Conservation (phyloP, 35 echinoderm and acorn worm genomes). For the Apostichopus japonicus region DNA sequence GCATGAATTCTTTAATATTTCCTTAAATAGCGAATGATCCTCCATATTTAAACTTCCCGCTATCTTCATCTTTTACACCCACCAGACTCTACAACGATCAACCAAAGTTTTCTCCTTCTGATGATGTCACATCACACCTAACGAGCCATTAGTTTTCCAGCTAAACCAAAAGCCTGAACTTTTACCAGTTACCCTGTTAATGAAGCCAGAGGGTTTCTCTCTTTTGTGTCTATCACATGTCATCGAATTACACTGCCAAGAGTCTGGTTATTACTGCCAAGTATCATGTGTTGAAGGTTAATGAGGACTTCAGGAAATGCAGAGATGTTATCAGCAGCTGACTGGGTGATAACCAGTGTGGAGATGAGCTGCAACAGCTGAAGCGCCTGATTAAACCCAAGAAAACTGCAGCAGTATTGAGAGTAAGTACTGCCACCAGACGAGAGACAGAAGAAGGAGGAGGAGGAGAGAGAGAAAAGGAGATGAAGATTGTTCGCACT, state of each 20-base stretch:
- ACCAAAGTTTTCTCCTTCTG: background rate
- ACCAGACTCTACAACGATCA: no score
- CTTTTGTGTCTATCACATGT: background rate
- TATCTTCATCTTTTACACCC: background rate
- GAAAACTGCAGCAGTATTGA: background rate
- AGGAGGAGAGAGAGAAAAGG: background rate
- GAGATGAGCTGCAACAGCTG: constrained; percentile 28
- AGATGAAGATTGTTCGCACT: background rate
- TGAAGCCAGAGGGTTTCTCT: background rate
- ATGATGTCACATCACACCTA: constrained; percentile 12
- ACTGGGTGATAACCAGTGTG: constrained; percentile 7
- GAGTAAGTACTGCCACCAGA: background rate
- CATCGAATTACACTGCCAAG: background rate
- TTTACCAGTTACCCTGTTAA: background rate
- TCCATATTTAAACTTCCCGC: background rate
- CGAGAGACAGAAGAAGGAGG: background rate
- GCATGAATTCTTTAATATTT: no score
- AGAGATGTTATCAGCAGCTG: constrained; percentile 31
- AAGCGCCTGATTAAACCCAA: background rate
- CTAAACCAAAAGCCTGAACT: background rate
- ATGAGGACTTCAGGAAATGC: constrained; percentile 21
- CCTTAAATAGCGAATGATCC: no score
- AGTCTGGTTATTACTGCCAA: constrained; percentile 25
- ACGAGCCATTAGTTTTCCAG: background rate
- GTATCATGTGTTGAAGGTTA: constrained; percentile 51